These are phyloP conservation scores for Nephotettix cincticeps DNA, from an alignment of 1,140 invertebrate species.

Conservation along the genomic window DNA sequence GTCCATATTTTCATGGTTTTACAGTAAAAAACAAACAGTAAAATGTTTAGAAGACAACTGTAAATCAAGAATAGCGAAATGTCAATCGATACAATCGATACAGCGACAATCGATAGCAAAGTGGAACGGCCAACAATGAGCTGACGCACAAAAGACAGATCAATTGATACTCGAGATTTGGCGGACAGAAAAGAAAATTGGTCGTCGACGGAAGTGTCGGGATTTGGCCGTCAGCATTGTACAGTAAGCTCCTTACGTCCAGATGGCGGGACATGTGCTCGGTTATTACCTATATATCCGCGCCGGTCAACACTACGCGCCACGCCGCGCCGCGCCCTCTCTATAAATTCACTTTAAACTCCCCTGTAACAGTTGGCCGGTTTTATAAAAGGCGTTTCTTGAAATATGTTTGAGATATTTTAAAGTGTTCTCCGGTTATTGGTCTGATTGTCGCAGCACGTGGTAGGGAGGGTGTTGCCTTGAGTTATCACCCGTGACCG, in stretches of 20 bases:
- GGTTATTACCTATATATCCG: background rate
- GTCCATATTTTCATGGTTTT: no score
- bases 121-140: no score
- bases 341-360: slow-evolving; percentile 1
- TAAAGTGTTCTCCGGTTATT: background rate
- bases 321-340: background rate
- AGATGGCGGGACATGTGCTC: slow-evolving; percentile 6
- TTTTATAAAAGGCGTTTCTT: background rate
- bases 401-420: slow-evolving; percentile 2
- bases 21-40: no score
- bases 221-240: background rate
- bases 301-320: background rate
- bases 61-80: no score
- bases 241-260: background rate
- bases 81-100: no score
- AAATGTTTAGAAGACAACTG: no score
- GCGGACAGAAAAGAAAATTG: no score
- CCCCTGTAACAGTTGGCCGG: background rate
- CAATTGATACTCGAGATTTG: no score
- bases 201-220: background rate
- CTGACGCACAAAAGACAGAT: no score
- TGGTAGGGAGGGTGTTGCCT: no score
- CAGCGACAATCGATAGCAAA: no score
- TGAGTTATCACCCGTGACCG: no score
- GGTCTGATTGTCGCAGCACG: background rate